Evolutionary conservation across 1,140 invertebrate genomes (phyloP), one percentile per base, ranked within the genome.

Genomic region (Euwallacea similis): DNA sequence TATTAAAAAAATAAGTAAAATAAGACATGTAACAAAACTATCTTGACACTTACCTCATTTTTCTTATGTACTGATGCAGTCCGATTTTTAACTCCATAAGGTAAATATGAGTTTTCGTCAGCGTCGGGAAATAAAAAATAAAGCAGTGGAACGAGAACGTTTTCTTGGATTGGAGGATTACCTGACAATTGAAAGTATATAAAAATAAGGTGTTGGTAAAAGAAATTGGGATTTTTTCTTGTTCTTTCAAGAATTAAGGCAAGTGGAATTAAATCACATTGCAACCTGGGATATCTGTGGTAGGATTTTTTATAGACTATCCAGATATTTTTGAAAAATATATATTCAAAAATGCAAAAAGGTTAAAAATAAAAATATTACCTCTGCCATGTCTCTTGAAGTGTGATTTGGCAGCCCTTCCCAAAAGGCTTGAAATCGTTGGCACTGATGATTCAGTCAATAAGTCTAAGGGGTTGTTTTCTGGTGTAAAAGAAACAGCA

Each of bases 91-190:
- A 33, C 21, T 77, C 70, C 77, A 78, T 85, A 84, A 7, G 80
- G 79, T 75, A 72, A 81, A 54, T 75, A 55, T 0, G 85, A 80
- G 62, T 86, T 84, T 61, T 90, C 87, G 77, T 92, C 88, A 73
- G 93, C 92, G 87, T 97, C 94, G 60, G 95, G 94, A 81, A 97
- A 97, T 13, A 98, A 81, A 82, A 90, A 96, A 79, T 92, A 90
- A 16, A 98, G 79, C 66, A 97, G 88, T 42, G 89, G 86, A 75
- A 90, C 88, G 2, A 97, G 80, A 66, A 92, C 84, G 13, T 91
- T 89, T 74, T 91, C 88, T 11, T 88, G 83, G 76, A 97, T 89
- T 7, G 93, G 91, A 0, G 92, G 90, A 67, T 89, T 87, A 44
- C 85, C 63, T 65, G 4, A 53, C 53, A 65, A 44, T 46, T 82